Percentiles rank a stretch among this genome's conserved stretches.
These are phyloP conservation scores for Emys orbicularis DNA, from an alignment of 2,797 vertebrate species.

Conservation along the genomic window DNA sequence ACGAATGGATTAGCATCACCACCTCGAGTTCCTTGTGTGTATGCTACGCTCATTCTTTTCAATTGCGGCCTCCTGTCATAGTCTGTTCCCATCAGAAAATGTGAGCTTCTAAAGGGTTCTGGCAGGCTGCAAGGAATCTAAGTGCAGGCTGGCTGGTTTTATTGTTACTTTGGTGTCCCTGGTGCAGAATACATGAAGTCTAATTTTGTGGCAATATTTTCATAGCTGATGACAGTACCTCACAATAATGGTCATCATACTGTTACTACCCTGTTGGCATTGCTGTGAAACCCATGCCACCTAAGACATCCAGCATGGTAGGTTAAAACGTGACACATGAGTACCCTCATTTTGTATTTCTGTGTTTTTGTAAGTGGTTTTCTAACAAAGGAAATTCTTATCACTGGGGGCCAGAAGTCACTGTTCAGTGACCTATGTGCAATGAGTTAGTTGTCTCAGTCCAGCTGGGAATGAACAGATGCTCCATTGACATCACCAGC, in stretches of 20 bases:
- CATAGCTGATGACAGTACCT: not conserved
- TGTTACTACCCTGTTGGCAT: not conserved
- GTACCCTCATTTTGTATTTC: not conserved
- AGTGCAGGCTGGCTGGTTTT: rapidly evolving
- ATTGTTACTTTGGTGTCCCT: not conserved
- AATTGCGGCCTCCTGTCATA: not conserved
- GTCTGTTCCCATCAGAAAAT: rapidly evolving
- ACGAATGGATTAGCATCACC: not conserved
- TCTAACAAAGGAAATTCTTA: not conserved
- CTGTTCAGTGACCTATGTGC: not conserved
- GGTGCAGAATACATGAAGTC: not conserved
- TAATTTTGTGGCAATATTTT: not conserved
- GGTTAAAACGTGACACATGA: not conserved
- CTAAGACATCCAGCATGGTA: not conserved
- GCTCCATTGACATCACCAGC: not conserved
- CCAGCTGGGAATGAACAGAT: not conserved
- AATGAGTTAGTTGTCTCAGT: not conserved
- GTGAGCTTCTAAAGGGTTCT: not conserved
- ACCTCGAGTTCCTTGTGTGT: not conserved
- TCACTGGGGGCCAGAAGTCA: not conserved
- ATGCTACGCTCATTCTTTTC: not conserved
- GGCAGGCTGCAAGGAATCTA: not conserved
- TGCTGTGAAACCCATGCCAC: too few relatives aligned
- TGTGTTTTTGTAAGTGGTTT: rapidly evolving
- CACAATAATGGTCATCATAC: not conserved